These are phyloP conservation scores for Parnassius apollo DNA, from an alignment of 2,888 invertebrate genomes.

Conservation along the genomic window DNA sequence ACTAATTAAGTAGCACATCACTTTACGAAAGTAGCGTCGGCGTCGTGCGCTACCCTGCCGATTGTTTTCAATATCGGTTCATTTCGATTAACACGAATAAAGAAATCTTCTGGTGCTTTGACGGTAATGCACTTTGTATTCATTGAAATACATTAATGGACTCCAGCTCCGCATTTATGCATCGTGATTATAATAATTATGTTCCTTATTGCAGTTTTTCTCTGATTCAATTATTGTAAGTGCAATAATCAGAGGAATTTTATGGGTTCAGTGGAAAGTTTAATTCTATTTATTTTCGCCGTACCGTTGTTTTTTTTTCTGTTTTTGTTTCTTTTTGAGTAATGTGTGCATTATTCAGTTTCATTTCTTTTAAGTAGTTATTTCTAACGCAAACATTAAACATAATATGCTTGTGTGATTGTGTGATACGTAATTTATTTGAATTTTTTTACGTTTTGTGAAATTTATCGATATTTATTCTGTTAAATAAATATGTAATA, in stretches of 20 bases:
- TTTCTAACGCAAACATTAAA: too few relatives aligned
- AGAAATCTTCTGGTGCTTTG: slow-evolving; percentile 66
- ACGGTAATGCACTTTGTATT: slow-evolving; percentile 64
- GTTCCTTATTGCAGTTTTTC: slow-evolving; percentile 40
- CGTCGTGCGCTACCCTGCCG: slow-evolving; percentile 74
- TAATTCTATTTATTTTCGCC: slow-evolving; percentile 1
- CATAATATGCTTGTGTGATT: too few relatives aligned
- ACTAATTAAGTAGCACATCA: slow-evolving; percentile 36
- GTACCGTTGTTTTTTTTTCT: too few relatives aligned
- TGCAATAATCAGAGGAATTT: slow-evolving; percentile 21
- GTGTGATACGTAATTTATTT: too few relatives aligned
- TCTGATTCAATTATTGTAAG: slow-evolving; percentile 39
- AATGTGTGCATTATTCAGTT: too few relatives aligned
- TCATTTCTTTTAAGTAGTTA: too few relatives aligned
- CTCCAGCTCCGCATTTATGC: slow-evolving; percentile 59
- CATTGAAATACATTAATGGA: slow-evolving; percentile 41
- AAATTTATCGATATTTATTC: too few relatives aligned
- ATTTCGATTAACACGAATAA: slow-evolving; percentile 77
- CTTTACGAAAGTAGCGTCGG: slow-evolving; percentile 33
- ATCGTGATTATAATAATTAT: slow-evolving; percentile 65
- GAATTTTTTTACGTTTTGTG: too few relatives aligned
- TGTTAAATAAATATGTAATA: too few relatives aligned
- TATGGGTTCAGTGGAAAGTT: slow-evolving; percentile 12
- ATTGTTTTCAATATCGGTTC: slow-evolving; percentile 78
- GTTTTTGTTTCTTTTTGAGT: too few relatives aligned